Evolutionary conservation across 2,888 invertebrate species (phyloP), one percentile per base, ranked within the genome.

Genomic region (Resseliella maxima): DNA sequence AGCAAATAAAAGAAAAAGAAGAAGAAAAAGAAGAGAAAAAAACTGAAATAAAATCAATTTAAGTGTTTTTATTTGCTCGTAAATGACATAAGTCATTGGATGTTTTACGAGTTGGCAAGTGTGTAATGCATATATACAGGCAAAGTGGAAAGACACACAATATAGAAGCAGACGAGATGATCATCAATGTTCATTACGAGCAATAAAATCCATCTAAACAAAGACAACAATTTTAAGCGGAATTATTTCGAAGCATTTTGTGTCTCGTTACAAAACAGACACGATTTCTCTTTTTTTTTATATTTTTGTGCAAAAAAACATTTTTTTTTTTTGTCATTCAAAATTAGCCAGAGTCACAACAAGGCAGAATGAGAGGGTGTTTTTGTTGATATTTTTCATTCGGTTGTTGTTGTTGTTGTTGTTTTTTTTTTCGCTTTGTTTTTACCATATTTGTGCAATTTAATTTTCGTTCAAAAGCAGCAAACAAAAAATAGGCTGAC

Each of bases 51-150:
- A n/a, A 72, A 31, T 31, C 31, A 72, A 31, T 72, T 72, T 31
- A n/a, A 72, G 72, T 72, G 72, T 72, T 72, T 72, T 72, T 72
- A 72, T 72, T 72, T 72, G 72, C 31, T 72, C 31, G 31, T 72
- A 72, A 72, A 72, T 72, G 72, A 72, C 72, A 72, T 15, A 72
- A 72, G 72, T 12, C 27, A 27, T 72, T 72, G 15, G 27, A 31
- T 15, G 8, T 1, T 27, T 8, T 59, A 50, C 24, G 15, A 15
- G 24, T 59, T 24, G 27, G 59, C 27, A 72, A 72, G 46, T 50
- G 46, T 50, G 46, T 50, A 59, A 59, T 27, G 35, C 31, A 72
- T 50, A 50, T 50, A 50, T 8, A 1, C 46, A 18, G 15, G 46
- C 18, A 15, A 41, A 41, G 5, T 12, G 41, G 41, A 12, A 41